Conservation (phyloP, 2,797 vertebrate species). For the Sebastes cheni region DNA sequence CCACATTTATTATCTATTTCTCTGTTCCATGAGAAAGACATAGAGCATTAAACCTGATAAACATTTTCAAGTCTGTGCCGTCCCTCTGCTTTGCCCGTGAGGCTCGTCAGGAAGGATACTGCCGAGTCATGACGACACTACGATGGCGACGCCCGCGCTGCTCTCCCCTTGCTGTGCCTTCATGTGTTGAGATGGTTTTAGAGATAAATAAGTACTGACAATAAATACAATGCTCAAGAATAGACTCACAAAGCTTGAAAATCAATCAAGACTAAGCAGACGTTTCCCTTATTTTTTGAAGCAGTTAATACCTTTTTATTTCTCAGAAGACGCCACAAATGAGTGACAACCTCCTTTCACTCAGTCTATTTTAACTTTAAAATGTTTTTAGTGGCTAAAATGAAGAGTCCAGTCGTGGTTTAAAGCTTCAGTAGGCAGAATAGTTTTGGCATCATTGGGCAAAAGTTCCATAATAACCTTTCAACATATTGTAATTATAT, state of each 20-base stretch:
- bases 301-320: neutral
- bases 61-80: neutral
- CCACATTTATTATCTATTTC: neutral
- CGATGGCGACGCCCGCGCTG: neutral
- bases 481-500: too few relatives aligned
- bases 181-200: neutral
- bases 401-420: neutral
- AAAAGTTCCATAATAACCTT: too few relatives aligned
- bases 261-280: neutral
- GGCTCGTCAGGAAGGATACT: neutral
- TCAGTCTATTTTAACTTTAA: neutral
- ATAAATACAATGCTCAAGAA: neutral
- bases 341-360: neutral
- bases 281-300: neutral
- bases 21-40: neutral
- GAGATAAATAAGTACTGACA: neutral
- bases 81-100: neutral
- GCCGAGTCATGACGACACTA: constrained; percentile 2
- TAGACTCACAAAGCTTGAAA: neutral
- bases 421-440: too few relatives aligned
- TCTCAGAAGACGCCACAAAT: neutral
- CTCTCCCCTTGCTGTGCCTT: neutral
- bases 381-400: neutral
- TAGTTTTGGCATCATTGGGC: too few relatives aligned
- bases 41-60: neutral